Conservation (phyloP, 1,140 invertebrate genomes). For the Drosophila gunungcola region DNA sequence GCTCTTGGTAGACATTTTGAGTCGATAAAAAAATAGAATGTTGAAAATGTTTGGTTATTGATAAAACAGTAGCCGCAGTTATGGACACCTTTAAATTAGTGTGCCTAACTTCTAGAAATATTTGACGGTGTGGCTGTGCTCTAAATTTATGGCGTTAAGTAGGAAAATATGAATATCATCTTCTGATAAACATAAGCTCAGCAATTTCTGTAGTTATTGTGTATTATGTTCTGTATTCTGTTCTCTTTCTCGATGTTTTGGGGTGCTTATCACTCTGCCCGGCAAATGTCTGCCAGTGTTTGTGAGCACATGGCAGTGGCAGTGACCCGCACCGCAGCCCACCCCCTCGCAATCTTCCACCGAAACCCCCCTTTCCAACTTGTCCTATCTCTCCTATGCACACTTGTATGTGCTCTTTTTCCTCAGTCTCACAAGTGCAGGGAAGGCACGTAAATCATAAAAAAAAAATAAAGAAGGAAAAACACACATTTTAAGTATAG, state of each 20-base stretch:
- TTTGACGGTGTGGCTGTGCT: constrained; percentile 14
- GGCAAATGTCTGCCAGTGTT: constrained; percentile 20
- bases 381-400: constrained; percentile 37
- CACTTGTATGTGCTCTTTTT: constrained; percentile 44
- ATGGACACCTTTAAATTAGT: neutral
- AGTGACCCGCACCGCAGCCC: neutral
- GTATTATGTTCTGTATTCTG: constrained; percentile 1
- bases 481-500: constrained; percentile 45
- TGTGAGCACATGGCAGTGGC: constrained; percentile 50
- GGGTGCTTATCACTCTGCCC: constrained; percentile 55
- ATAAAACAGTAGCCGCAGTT: no score
- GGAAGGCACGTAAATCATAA: constrained; percentile 41
- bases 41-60: no score
- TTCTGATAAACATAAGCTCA: constrained; percentile 20
- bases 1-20: no score
- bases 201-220: constrained; percentile 15
- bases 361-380: neutral
- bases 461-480: constrained; percentile 40
- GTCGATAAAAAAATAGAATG: no score
- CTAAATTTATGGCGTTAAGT: neutral
- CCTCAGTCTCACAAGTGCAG: constrained; percentile 21
- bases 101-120: neutral
- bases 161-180: constrained; percentile 18
- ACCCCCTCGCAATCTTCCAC: constrained; percentile 4
- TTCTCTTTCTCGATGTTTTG: constrained; percentile 38